These are phyloP conservation scores for Azemiops feae DNA, from an alignment of 2,113 vertebrate species.

Conservation along the genomic window DNA sequence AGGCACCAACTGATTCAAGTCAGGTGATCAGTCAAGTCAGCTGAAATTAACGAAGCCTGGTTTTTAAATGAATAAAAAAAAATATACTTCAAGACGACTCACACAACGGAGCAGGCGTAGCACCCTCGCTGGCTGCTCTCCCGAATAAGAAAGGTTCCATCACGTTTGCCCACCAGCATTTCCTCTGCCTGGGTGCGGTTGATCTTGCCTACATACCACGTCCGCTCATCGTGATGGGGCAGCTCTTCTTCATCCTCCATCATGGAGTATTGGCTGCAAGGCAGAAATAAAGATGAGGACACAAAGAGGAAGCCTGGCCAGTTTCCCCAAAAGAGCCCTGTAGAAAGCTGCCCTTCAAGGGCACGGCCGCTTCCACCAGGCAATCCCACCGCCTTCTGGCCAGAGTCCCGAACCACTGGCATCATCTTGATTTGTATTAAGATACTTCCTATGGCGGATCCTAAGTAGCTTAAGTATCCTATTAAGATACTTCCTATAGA, in stretches of 20 bases:
- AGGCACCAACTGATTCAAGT: background rate
- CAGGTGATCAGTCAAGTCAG: background rate
- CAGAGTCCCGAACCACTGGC: background rate
- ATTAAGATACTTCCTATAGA: background rate
- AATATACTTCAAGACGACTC: conserved; percentile 51
- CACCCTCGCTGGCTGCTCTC: conserved; percentile 82
- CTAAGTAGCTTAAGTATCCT: background rate
- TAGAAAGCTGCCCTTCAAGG: background rate
- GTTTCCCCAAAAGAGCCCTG: fast-evolving
- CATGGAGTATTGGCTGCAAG: conserved; percentile 73
- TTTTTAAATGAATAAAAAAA: background rate
- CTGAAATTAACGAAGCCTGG: background rate
- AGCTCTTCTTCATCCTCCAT: conserved; percentile 79
- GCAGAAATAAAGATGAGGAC: fast-evolving
- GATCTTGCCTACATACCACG: conserved; percentile 83
- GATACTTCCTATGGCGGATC: background rate
- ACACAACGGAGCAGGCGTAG: conserved; percentile 82
- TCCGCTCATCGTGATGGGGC: conserved; percentile 78
- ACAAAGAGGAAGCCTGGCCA: background rate
- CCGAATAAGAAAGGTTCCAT: conserved; percentile 81
- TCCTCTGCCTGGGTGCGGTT: conserved; percentile 78
- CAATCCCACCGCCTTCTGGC: too few relatives aligned
- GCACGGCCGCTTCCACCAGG: background rate
- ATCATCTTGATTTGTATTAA: background rate
- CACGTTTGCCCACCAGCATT: conserved; percentile 73